Conservation (phyloP, 2,888 invertebrate genomes). For the Chalcis sispes region DNA sequence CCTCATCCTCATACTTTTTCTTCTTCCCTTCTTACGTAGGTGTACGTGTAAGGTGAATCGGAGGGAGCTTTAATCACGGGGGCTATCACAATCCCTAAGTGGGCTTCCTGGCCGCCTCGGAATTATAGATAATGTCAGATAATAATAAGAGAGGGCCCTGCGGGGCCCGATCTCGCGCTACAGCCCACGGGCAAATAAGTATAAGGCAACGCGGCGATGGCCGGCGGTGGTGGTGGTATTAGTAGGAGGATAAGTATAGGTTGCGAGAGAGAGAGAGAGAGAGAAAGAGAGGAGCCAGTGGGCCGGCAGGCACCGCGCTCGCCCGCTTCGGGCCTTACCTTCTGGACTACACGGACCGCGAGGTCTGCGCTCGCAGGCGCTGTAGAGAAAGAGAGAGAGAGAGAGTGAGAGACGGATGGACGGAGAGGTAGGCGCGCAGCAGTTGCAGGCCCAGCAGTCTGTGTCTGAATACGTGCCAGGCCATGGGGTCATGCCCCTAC, state of each 20-base stretch:
- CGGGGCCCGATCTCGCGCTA: constrained; percentile 59
- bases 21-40: constrained; percentile 1
- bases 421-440: too few relatives aligned
- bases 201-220: constrained; percentile 70
- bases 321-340: constrained; percentile 67
- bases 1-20: not conserved
- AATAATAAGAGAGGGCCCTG: constrained; percentile 74
- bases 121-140: constrained; percentile 77
- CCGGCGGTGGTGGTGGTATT: constrained; percentile 70
- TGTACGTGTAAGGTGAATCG: constrained; percentile 42
- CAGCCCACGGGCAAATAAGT: constrained; percentile 71
- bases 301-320: constrained; percentile 64
- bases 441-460: constrained; percentile 73
- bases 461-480: constrained; percentile 72
- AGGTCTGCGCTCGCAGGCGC: constrained; percentile 56
- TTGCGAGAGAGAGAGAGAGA: too few relatives aligned
- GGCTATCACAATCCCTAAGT: constrained; percentile 76
- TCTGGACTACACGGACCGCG: constrained; percentile 42
- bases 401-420: constrained; percentile 53
- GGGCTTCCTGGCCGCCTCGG: constrained; percentile 76
- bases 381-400: constrained; percentile 65
- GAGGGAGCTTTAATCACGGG: constrained; percentile 74
- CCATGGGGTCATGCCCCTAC: constrained; percentile 72
- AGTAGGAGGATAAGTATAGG: constrained; percentile 76
- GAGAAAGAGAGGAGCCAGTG: constrained; percentile 46